Evolutionary conservation across 2,888 invertebrate species (phyloP), one percentile per base, ranked within the genome.

Genomic region (Euzetes globulus): DNA sequence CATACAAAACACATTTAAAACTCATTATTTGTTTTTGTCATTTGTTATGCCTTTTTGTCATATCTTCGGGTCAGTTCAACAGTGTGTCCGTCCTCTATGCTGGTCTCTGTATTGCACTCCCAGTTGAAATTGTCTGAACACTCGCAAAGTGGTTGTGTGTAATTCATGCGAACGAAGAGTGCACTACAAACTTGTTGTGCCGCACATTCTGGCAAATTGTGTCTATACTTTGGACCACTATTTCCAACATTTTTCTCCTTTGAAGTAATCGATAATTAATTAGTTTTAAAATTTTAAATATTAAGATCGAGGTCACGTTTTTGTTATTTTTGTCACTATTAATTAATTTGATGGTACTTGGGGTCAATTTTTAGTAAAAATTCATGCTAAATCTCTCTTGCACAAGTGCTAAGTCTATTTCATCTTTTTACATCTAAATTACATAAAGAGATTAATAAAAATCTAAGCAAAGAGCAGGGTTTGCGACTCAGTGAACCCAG

Each of bases 81-180:
- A 77, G 94, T 94, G 84, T 94, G 94, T 80, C 90, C 88, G 86
- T 94, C 94, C 84, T 94, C 92, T 78, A 91, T 89, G 17, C 77
- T 71, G 19, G 47, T 7, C 25, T 65, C 92, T 90, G 79, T 92
- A 86, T 93, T 94, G 84, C 94, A 94, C 58, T 93, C 93, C 84
- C 92, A 91, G 79, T 91, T 86, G 85, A 92, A 92, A 80, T 92
- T 87, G 78, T 90, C 88, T 65, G 94, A 92, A 84, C 94, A 94
- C 77, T 93, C 92, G 84, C 94, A 94, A 77, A 94, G 85, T 5
- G 93, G 94, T 83, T 94, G 94, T 71, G 93, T 94, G 85, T 92
- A 92, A 85, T 94, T 94, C 78, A 94, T 85, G 76, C 94, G 86
- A 75, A 93, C 91, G 85, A 94, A 94, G 77, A 94, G 93, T 1